A percentile compares a stretch with the other conserved stretches of the same genome.
Conservation (phyloP, 2,888 invertebrate genomes). For the Stramonita haemastoma region DNA sequence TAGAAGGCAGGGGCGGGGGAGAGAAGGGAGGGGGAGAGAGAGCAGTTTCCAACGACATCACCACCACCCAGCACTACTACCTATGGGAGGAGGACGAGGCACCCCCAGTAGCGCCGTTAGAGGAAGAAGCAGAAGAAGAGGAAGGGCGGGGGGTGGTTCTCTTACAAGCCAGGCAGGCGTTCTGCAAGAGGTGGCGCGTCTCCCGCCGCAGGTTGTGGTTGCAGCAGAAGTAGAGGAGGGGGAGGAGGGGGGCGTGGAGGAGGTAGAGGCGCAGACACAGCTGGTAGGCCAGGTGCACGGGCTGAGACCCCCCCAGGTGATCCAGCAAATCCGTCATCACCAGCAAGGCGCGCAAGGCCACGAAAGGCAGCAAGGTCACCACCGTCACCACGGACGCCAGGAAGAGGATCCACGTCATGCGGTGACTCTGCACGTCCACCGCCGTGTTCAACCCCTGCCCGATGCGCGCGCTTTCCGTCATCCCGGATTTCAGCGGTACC, state of each 20-base stretch:
- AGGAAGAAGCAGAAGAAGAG: neutral
- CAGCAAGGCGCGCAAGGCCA: slow-evolving; percentile 61
- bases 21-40: neutral
- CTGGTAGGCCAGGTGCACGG: slow-evolving; percentile 61
- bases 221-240: slow-evolving; percentile 64
- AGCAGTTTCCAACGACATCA: too few species aligned
- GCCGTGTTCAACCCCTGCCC: slow-evolving; percentile 34
- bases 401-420: slow-evolving; percentile 66
- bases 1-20: neutral
- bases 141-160: too few species aligned
- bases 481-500: slow-evolving; percentile 45
- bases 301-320: slow-evolving; percentile 49
- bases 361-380: slow-evolving; percentile 62
- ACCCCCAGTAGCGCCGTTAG: neutral
- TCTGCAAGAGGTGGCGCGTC: slow-evolving; percentile 44
- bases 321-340: slow-evolving; percentile 56
- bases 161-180: slow-evolving; percentile 5
- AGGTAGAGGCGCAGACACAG: slow-evolving; percentile 66
- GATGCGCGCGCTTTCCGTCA: slow-evolving; percentile 38
- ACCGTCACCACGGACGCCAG: slow-evolving; percentile 63
- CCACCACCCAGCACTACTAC: neutral
- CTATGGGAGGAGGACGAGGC: neutral
- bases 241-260: slow-evolving; percentile 65
- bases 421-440: slow-evolving; percentile 53
- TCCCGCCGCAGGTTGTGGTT: slow-evolving; percentile 61